Evolutionary conservation across 2,113 vertebrate species (phyloP), one percentile per base, ranked within the genome.

Genomic region (Sander lucioperca): DNA sequence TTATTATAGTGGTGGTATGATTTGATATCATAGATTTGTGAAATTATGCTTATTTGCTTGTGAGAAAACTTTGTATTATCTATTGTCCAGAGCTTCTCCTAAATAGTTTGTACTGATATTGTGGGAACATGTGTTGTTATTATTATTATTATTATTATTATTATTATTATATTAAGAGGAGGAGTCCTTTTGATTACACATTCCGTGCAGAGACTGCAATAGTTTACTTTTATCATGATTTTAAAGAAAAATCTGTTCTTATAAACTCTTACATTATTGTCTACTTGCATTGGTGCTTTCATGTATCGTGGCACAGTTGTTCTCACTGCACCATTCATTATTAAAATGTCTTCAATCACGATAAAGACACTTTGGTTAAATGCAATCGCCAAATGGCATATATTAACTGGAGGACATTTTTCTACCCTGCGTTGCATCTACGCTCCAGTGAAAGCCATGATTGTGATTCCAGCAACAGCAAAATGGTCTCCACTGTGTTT

Each of bases 331-430:
- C 23, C 48, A 33, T 73, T 82, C 54, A 80, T 82, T 86, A 79
- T 72, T 68, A 70, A 77, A 85, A 88, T 79, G 79, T 79, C 54
- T 84, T 84, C 83, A 74, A 81, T 89, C 80, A 72, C 15, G 50
- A 45, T 53, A 53, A 39, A 87, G 82, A 88, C 90, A 83, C 86
- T 88, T 80, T 88, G 77, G 79, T 77, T 90, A 84, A 89, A 90
- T 63, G 70, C 73, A 88, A 86, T 90, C 71, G 53, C 82, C 79
- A 88, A 91, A 91, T 88, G 80, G 74, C 77, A 86, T 86, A 81
- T 33, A 89, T 91, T 87, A 91, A 48, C 83, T 33, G 27, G 51
- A 74, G 86, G 76, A 77, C 85, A 81, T 89, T 86, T 86, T 66
- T 88, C 61, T 82, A 80, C 74, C 86, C 70, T 75, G 70, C 27